Conservation (phyloP, 2,113 vertebrate genomes). For the Eulemur macaco region DNA sequence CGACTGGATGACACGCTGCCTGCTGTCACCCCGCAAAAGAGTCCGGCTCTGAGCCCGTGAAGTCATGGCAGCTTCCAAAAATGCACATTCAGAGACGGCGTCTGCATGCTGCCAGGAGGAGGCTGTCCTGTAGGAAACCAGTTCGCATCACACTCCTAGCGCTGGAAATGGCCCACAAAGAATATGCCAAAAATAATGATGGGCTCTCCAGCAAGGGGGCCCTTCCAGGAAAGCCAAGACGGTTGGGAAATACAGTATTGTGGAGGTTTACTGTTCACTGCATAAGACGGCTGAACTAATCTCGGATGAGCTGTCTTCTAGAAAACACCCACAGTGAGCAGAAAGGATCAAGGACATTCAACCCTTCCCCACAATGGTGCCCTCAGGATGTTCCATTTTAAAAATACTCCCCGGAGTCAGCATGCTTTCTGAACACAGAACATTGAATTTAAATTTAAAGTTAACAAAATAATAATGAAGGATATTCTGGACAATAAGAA, state of each 20-base stretch:
- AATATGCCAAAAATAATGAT: background rate
- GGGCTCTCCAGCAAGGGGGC: background rate
- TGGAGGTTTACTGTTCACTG: background rate
- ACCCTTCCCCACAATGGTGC: background rate
- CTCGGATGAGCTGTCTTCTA: background rate
- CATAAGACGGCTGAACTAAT: background rate
- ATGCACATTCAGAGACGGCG: background rate
- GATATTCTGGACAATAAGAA: background rate
- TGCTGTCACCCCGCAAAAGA: background rate
- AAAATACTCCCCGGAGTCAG: background rate
- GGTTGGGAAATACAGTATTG: background rate
- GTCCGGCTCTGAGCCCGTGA: rapidly evolving
- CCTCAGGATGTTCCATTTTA: background rate
- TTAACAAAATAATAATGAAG: background rate
- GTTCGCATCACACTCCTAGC: background rate
- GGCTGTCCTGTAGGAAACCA: background rate
- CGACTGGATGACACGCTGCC: background rate
- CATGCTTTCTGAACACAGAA: too few species aligned
- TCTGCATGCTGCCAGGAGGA: background rate
- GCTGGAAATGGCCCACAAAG: background rate
- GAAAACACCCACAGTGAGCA: background rate
- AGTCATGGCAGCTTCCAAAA: background rate
- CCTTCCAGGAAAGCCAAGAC: background rate
- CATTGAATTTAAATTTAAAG: background rate
- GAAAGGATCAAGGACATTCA: background rate